Conservation (phyloP, 2,113 vertebrate species). For the Triplophysa dalaica region DNA sequence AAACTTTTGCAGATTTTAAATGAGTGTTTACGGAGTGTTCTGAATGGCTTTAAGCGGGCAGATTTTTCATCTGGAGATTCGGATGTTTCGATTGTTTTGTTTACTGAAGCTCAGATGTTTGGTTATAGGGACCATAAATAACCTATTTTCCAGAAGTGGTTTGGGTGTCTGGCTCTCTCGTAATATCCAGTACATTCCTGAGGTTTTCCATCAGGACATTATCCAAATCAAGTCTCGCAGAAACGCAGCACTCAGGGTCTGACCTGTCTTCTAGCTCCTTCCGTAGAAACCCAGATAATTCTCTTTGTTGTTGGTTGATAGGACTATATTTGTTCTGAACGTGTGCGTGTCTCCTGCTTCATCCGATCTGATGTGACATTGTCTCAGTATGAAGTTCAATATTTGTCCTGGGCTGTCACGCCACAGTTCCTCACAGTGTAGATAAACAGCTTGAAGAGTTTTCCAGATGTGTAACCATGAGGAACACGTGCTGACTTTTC, state of each 20-base stretch:
- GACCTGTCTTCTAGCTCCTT: neutral
- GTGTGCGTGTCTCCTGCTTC: neutral
- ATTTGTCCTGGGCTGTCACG: neutral
- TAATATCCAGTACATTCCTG: conserved; percentile 52
- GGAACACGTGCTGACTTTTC: neutral
- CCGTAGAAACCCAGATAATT: neutral
- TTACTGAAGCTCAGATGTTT: conserved; percentile 40
- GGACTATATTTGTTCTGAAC: neutral
- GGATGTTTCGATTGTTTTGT: conserved; percentile 20
- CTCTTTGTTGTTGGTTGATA: conserved; percentile 4
- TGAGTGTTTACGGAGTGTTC: neutral
- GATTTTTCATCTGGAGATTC: conserved; percentile 1
- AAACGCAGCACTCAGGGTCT: neutral
- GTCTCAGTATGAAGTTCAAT: conserved; percentile 29
- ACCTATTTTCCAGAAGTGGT: conserved; percentile 43
- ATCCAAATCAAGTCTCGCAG: neutral
- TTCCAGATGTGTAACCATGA: neutral
- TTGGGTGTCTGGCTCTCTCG: conserved; percentile 25
- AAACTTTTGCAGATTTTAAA: neutral
- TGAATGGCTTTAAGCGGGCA: neutral
- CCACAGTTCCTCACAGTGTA: conserved; percentile 17
- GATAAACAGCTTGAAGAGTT: conserved; percentile 30
- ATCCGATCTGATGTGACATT: conserved; percentile 27
- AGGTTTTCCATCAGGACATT: conserved; percentile 41
- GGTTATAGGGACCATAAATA: conserved; percentile 37